phyloP scores from a whole-genome alignment of 2,113 vertebrate species.

The Garra rufa region DNA sequence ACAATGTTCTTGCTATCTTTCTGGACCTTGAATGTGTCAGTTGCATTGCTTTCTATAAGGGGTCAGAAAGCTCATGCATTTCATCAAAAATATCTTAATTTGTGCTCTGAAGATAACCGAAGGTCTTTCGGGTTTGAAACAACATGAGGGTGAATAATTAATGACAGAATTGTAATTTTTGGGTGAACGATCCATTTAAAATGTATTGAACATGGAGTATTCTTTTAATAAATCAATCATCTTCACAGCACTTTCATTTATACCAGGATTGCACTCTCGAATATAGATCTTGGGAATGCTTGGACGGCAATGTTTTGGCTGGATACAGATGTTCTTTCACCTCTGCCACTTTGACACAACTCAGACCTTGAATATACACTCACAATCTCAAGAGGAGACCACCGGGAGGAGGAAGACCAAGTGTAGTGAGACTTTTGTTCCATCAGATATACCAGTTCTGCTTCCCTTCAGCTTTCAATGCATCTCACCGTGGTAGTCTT shows the following conservation, averaged over 20 bases:
- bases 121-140: too few species aligned
- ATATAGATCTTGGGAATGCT: neutral
- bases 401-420: neutral
- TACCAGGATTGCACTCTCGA: neutral
- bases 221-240: neutral
- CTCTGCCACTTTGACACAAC: constrained; percentile 6
- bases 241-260: neutral
- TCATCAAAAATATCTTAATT: too few species aligned
- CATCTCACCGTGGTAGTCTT: neutral
- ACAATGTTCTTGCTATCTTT: too few species aligned
- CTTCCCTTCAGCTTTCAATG: constrained; percentile 1
- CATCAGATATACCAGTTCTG: neutral
- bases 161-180: too few species aligned
- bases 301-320: neutral
- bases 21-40: too few species aligned
- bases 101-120: too few species aligned
- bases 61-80: too few species aligned
- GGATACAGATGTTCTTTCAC: neutral
- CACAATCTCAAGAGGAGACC: neutral
- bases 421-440: neutral
- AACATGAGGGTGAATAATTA: too few species aligned
- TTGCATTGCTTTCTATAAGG: too few species aligned
- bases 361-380: neutral
- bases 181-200: too few species aligned
- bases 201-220: neutral